phyloP scores from a whole-genome alignment of 2,888 invertebrate genomes.

The Eueremaeus valkanovi region DNA sequence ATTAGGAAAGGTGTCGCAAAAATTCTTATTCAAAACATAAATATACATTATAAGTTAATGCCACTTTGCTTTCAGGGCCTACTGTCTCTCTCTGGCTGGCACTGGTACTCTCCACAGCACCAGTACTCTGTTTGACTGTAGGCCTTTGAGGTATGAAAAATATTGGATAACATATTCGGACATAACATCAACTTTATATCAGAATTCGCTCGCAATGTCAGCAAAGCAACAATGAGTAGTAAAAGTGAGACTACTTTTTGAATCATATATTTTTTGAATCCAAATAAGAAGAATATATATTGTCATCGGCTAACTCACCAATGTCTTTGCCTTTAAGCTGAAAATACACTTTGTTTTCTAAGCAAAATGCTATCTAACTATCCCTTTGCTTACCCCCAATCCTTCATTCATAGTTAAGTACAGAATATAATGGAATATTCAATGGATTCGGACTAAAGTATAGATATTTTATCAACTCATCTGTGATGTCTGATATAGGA shows the following conservation, averaged over 20 bases:
- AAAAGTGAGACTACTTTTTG: background rate
- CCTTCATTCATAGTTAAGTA: conserved; percentile 3
- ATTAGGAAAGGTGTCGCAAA: conserved; percentile 22
- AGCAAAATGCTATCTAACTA: no score
- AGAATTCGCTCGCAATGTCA: background rate
- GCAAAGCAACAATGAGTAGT: conserved; percentile 10
- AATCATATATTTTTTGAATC: background rate
- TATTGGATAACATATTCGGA: conserved; percentile 24
- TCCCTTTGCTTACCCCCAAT: no score
- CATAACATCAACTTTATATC: no score
- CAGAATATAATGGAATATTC: background rate
- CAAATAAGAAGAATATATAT: background rate
- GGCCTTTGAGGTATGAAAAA: conserved; percentile 33
- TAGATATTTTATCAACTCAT: no score
- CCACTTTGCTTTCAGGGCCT: background rate
- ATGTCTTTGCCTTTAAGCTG: background rate
- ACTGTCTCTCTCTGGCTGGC: background rate
- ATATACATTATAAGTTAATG: conserved; percentile 33
- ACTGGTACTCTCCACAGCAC: background rate
- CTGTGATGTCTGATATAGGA: no score
- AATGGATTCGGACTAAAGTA: background rate
- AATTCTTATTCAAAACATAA: conserved; percentile 30
- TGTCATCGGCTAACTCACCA: no score
- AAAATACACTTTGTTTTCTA: conserved; percentile 2
- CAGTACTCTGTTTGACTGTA: background rate